phyloP scores from a whole-genome alignment of 2,113 vertebrate species.

The Aegotheles bennettii region DNA sequence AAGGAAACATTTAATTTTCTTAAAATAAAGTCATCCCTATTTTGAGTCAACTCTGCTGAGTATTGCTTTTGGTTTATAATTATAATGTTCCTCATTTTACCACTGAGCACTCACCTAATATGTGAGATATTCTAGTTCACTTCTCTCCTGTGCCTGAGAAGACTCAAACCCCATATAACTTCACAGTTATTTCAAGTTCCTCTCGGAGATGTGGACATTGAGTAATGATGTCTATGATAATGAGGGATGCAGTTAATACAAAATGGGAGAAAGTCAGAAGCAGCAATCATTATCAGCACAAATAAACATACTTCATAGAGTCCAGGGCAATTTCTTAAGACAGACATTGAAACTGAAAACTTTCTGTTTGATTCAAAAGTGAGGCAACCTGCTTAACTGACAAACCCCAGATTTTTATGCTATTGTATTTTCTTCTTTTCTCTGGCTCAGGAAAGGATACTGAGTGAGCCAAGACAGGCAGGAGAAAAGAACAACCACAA shows the following conservation, averaged over 20 bases:
- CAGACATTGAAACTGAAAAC: background rate
- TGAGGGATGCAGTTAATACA: background rate
- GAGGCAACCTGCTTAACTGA: background rate
- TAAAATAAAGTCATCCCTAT: background rate
- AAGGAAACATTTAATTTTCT: background rate
- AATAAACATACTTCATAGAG: background rate
- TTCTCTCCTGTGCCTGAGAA: background rate
- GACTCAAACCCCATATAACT: background rate
- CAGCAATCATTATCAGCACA: background rate
- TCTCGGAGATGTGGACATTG: background rate
- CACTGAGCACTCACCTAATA: background rate
- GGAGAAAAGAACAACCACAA: no score
- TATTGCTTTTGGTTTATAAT: background rate
- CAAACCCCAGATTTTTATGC: background rate
- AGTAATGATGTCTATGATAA: background rate
- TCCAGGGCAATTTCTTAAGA: no score
- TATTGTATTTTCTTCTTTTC: background rate
- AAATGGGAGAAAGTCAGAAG: background rate
- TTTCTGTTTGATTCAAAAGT: no score
- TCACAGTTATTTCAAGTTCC: background rate
- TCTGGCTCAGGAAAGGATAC: background rate
- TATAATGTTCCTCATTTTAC: background rate
- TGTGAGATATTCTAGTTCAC: background rate
- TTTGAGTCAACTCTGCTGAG: no score
- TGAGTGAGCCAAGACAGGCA: no score